Evolutionary conservation across 2,797 vertebrate species (phyloP).

Genomic region (Enteromius argenteus): DNA sequence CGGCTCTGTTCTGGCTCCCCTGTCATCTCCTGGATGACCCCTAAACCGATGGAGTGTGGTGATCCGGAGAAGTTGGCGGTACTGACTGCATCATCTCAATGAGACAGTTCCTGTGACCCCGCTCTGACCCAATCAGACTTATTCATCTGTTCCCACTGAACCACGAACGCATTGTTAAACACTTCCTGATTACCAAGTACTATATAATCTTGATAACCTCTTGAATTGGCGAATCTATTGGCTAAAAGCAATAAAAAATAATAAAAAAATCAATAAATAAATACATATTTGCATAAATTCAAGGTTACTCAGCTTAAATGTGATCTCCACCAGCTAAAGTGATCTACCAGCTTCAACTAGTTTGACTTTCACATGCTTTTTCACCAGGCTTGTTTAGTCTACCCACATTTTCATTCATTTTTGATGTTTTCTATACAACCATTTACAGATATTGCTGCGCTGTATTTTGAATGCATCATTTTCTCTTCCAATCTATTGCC

Average conservation of each 20-base stretch:
- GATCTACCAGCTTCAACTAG: not conserved
- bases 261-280: not conserved
- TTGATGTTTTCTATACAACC: not conserved
- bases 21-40: slow-evolving; percentile 1
- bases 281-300: not conserved
- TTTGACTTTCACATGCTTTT: not conserved
- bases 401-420: not conserved
- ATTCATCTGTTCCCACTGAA: slow-evolving; percentile 45
- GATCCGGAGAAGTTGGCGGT: not conserved
- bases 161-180: slow-evolving; percentile 25
- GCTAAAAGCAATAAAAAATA: not conserved
- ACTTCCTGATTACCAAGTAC: not conserved
- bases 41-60: slow-evolving; percentile 9
- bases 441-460: not conserved
- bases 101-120: slow-evolving; percentile 47
- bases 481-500: not conserved
- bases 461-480: not conserved
- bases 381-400: not conserved
- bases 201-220: not conserved
- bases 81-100: slow-evolving; percentile 8
- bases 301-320: not conserved
- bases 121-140: slow-evolving; percentile 32
- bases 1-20: not conserved
- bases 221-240: not conserved
- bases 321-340: not conserved